These are phyloP conservation scores for Bombus waltoni DNA, from an alignment of 1,140 invertebrate species.

Conservation along the genomic window DNA sequence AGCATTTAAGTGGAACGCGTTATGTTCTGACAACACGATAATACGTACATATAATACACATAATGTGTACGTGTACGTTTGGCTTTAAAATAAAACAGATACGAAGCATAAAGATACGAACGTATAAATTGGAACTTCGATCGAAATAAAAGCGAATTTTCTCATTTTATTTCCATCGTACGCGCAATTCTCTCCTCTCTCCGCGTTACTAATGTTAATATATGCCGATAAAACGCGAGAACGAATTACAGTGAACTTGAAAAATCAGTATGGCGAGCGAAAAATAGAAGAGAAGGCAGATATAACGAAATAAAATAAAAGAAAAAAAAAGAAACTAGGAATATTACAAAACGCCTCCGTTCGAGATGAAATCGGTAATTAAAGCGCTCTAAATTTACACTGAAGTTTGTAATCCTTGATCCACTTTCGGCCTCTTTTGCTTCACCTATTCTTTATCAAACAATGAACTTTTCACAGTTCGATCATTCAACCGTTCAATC, in stretches of 20 bases:
- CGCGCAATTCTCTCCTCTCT: too few species aligned
- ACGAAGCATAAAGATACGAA: too few species aligned
- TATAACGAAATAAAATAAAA: not conserved
- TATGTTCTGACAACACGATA: not conserved
- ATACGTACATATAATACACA: too few species aligned
- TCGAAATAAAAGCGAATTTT: not conserved
- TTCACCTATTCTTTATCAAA: conserved; percentile 20
- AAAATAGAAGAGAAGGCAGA: too few species aligned
- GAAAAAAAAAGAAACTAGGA: fast-evolving
- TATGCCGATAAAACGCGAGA: too few species aligned
- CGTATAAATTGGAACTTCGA: not conserved
- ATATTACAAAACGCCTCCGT: not conserved
- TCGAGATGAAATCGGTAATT: not conserved
- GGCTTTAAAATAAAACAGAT: not conserved
- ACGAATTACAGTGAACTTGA: too few species aligned
- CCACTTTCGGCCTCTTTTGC: not conserved
- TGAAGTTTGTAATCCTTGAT: not conserved
- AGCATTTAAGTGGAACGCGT: not conserved
- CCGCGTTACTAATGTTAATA: too few species aligned
- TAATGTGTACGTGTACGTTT: too few species aligned
- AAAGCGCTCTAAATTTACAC: conserved; percentile 15
- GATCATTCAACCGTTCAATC: conserved; percentile 20
- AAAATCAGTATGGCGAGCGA: too few species aligned
- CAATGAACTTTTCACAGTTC: conserved; percentile 22
- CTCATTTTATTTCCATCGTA: not conserved